Conservation (phyloP, 2,888 invertebrate genomes). For the Chymomyza caudatula region DNA sequence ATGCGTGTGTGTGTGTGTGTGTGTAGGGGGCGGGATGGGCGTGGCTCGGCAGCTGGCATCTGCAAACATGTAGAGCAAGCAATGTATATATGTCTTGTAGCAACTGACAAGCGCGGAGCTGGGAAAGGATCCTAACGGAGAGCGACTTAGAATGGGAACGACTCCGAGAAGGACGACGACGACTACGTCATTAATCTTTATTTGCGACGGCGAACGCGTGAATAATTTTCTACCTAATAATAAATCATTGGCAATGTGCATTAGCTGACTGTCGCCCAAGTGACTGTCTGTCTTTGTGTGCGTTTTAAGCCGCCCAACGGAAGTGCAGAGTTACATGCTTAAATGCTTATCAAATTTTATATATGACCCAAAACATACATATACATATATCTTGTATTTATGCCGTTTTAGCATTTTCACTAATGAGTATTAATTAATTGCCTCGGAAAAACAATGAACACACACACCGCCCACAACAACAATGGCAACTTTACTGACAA, state of each 20-base stretch:
- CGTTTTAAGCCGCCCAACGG: conserved; percentile 22
- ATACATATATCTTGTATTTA: background rate
- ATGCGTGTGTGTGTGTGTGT: conserved; percentile 36
- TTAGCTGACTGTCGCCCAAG: conserved; percentile 57
- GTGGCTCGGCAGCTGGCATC: background rate
- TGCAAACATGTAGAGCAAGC: no score
- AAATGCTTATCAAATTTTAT: conserved; percentile 71
- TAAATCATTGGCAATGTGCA: conserved; percentile 70
- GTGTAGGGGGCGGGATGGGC: background rate
- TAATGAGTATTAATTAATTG: conserved; percentile 73
- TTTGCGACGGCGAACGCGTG: conserved; percentile 66
- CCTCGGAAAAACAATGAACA: conserved; percentile 3
- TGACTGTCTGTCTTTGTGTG: conserved; percentile 2
- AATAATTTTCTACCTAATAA: conserved; percentile 74
- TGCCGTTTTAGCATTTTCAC: conserved; percentile 21
- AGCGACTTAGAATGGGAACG: background rate
- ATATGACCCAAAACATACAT: conserved; percentile 26
- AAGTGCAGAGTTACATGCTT: conserved; percentile 70
- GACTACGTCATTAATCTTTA: conserved; percentile 68
- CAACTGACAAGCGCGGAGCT: background rate
- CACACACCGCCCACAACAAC: background rate
- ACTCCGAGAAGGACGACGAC: background rate
- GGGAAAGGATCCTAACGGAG: no score
- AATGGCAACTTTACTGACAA: background rate
- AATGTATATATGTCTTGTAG: no score